Evolutionary conservation across 2,113 vertebrate species (phyloP).

Genomic region (Felis chaus): DNA sequence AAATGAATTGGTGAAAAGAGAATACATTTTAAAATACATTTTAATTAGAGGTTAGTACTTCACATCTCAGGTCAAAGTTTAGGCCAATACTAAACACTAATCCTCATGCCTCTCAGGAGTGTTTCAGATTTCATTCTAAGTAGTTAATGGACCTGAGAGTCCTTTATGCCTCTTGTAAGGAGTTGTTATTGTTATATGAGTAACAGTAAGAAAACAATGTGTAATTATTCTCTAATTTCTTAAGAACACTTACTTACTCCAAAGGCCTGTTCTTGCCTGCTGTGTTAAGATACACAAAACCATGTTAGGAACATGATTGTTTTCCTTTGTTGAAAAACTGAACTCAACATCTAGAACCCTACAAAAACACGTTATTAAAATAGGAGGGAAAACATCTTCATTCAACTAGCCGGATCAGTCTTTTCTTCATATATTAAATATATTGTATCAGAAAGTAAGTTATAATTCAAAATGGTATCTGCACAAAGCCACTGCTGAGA

Average conservation of each 20-base stretch:
- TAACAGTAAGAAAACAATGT: not conserved
- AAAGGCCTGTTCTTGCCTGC: not conserved
- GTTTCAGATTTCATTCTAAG: not conserved
- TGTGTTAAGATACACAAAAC: not conserved
- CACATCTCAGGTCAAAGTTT: not conserved
- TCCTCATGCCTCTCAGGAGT: not conserved
- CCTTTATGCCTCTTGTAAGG: not conserved
- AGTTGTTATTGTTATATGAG: not conserved
- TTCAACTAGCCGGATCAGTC: not conserved
- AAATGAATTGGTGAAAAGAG: not conserved
- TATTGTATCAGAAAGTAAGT: not conserved
- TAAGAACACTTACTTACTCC: constrained; percentile 29
- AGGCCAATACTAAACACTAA: not conserved
- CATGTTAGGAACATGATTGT: not conserved
- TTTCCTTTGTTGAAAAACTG: not conserved
- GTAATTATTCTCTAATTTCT: constrained; percentile 17
- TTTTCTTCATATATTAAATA: not conserved
- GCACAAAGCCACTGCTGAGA: constrained; percentile 21
- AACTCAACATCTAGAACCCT: not conserved
- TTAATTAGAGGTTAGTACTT: not conserved
- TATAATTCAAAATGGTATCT: not conserved
- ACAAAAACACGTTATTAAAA: not conserved
- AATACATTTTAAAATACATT: not conserved
- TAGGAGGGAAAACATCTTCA: not conserved
- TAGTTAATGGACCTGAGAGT: not conserved